phyloP scores from a whole-genome alignment of 2,113 vertebrate genomes.

The Nycticebus coucang region DNA sequence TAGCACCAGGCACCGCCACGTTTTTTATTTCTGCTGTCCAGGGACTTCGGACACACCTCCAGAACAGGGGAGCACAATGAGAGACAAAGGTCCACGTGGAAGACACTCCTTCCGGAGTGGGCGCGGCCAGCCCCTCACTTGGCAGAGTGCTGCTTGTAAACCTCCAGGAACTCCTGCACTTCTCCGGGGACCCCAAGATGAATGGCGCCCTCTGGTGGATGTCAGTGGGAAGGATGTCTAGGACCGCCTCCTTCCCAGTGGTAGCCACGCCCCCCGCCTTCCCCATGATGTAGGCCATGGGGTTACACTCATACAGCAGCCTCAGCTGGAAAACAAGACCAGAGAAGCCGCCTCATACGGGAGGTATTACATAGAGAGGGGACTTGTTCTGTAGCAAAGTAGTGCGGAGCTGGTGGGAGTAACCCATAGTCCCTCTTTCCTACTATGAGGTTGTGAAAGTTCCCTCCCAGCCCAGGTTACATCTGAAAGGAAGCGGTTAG shows the following conservation, averaged over 20 bases:
- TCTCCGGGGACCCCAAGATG: slow-evolving; percentile 97
- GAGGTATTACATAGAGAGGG: neutral
- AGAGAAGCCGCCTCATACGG: slow-evolving; percentile 20
- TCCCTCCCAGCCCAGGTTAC: neutral
- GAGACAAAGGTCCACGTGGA: slow-evolving; percentile 56
- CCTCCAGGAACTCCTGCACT: slow-evolving; percentile 93
- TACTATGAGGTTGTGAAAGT: neutral
- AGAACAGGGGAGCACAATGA: neutral
- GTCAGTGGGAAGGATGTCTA: slow-evolving; percentile 93
- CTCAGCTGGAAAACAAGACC: slow-evolving; percentile 88
- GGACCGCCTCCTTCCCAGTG: slow-evolving; percentile 89
- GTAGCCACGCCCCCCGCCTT: slow-evolving; percentile 97
- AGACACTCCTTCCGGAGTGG: slow-evolving; percentile 23
- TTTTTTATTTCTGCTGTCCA: slow-evolving; percentile 47
- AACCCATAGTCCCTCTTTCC: neutral
- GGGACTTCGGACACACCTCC: slow-evolving; percentile 49
- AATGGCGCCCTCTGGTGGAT: slow-evolving; percentile 96
- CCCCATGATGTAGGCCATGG: slow-evolving; percentile 97
- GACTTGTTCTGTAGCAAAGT: neutral
- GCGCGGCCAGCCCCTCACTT: slow-evolving; percentile 82
- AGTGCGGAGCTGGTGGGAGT: neutral
- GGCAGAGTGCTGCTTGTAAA: slow-evolving; percentile 90
- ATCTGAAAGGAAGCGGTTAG: neutral
- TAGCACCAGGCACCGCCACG: neutral
- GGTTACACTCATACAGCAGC: slow-evolving; percentile 97